Conservation (phyloP, 2,888 invertebrate genomes). For the Euzetes globulus region DNA sequence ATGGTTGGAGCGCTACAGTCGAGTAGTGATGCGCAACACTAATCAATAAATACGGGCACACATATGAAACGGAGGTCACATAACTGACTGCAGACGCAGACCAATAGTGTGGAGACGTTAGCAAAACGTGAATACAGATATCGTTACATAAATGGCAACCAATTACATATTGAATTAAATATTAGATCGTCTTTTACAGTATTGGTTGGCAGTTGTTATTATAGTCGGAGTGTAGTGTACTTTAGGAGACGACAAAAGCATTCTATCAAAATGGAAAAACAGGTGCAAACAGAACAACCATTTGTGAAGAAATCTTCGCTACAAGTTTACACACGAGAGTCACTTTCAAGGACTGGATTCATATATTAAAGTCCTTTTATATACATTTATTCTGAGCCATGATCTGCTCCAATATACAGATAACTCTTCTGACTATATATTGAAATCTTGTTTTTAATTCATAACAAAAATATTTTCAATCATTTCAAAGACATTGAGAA, state of each 20-base stretch:
- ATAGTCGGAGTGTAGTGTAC: neutral
- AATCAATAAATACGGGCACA: conserved; percentile 27
- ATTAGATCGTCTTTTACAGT: neutral
- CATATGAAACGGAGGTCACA: conserved; percentile 18
- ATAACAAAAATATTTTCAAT: neutral
- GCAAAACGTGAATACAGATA: neutral
- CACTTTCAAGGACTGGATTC: conserved; percentile 3
- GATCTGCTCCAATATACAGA: too few species aligned
- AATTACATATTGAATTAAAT: neutral
- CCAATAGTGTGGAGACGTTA: neutral
- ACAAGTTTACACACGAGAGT: neutral
- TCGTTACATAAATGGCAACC: neutral
- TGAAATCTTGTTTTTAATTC: neutral
- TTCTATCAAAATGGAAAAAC: neutral
- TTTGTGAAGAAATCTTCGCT: neutral
- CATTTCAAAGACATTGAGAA: too few species aligned
- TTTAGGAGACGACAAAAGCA: neutral
- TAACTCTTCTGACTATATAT: too few species aligned
- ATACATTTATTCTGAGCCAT: neutral
- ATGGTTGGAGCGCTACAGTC: neutral
- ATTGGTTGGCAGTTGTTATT: neutral
- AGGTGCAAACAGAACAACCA: neutral
- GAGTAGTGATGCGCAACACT: conserved; percentile 25
- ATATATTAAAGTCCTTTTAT: neutral
- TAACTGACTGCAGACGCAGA: neutral